A percentile compares a stretch with the other conserved stretches of the same genome.
Conservation (phyloP, 2,113 vertebrate genomes). For the Bettongia penicillata region DNA sequence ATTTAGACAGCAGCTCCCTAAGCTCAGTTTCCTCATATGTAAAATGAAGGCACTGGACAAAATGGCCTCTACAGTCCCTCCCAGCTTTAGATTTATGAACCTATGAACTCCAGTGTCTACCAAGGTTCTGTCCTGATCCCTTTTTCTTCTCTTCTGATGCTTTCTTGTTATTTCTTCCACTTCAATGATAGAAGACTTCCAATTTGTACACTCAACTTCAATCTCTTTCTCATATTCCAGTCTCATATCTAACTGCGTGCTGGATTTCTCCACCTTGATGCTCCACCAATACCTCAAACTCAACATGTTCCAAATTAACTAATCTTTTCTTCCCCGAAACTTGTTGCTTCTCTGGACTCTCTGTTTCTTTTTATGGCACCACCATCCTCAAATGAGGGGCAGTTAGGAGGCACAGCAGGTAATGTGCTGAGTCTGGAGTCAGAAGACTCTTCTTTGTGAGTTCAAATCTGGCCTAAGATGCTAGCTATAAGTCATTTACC, state of each 20-base stretch:
- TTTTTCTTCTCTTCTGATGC: too few relatives aligned
- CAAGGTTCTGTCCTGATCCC: too few relatives aligned
- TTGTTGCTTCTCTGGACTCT: background rate
- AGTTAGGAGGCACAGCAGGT: background rate
- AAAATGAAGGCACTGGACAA: too few relatives aligned
- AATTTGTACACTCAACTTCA: too few relatives aligned
- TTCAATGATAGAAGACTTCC: too few relatives aligned
- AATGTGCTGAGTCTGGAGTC: background rate
- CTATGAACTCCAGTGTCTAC: too few relatives aligned
- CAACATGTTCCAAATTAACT: background rate
- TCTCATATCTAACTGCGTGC: too few relatives aligned
- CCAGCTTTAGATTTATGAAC: background rate
- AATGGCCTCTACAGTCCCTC: too few relatives aligned
- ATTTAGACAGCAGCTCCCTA: background rate
- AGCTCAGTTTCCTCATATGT: background rate
- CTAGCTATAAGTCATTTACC: background rate
- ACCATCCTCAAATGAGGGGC: background rate
- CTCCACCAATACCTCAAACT: too few relatives aligned
- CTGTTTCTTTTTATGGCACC: background rate
- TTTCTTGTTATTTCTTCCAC: too few relatives aligned
- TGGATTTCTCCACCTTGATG: too few relatives aligned
- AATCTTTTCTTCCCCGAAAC: background rate
- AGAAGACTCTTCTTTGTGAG: background rate
- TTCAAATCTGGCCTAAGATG: background rate
- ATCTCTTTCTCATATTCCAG: too few relatives aligned